Evolutionary conservation across 1,140 invertebrate species (phyloP).

Genomic region (Nomia melanderi): DNA sequence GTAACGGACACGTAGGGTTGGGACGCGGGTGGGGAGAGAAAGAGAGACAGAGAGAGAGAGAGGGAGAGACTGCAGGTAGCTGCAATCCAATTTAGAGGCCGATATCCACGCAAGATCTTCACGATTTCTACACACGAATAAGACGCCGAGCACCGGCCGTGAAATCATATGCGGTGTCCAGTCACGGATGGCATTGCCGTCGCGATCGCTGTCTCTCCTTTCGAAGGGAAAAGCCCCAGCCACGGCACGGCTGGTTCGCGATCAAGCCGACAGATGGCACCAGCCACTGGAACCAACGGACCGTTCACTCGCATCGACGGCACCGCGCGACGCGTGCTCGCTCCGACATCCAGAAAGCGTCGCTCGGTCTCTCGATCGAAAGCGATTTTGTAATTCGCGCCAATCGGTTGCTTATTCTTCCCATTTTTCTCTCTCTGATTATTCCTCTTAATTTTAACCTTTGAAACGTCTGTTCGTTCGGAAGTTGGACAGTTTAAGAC

Average conservation of each 20-base stretch:
- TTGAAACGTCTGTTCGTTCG: too few relatives aligned
- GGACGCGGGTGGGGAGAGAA: neutral
- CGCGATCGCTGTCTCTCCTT: slow-evolving; percentile 61
- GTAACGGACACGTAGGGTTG: neutral
- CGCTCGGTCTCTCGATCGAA: neutral
- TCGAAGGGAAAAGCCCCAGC: slow-evolving; percentile 65
- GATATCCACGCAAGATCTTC: slow-evolving; percentile 81
- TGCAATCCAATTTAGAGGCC: slow-evolving; percentile 81
- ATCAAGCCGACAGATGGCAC: slow-evolving; percentile 68
- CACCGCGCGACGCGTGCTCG: slow-evolving; percentile 6
- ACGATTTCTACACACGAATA: slow-evolving; percentile 82
- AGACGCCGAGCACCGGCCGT: slow-evolving; percentile 76
- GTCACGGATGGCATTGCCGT: slow-evolving; percentile 80
- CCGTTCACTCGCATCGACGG: neutral
- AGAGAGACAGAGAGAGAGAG: slow-evolving; percentile 36
- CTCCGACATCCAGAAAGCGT: neutral
- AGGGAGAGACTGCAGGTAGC: slow-evolving; percentile 68
- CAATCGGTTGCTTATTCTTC: neutral
- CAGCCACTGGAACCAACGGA: slow-evolving; percentile 64
- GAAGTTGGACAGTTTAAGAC: too few relatives aligned
- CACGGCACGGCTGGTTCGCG: slow-evolving; percentile 45
- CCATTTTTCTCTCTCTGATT: neutral
- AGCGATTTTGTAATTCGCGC: slow-evolving; percentile 12
- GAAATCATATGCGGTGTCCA: slow-evolving; percentile 81
- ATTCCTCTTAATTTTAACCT: too few relatives aligned